A percentile compares a stretch with the other conserved stretches of the same genome.
Conservation (phyloP, 2,113 vertebrate genomes). For the Jacana jacana region DNA sequence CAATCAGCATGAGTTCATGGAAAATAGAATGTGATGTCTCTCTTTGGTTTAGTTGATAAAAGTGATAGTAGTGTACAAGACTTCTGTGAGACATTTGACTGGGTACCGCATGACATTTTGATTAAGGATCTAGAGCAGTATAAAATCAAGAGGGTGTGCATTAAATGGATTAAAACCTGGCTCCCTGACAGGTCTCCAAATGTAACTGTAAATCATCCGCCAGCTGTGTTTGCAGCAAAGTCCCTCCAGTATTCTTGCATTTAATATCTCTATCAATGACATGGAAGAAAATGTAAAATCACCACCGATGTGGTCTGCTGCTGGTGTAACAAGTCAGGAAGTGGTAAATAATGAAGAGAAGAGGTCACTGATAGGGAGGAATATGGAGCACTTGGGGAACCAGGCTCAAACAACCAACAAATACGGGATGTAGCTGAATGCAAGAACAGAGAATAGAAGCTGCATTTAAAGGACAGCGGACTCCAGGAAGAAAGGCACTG, state of each 20-base stretch:
- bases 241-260: slow-evolving; percentile 41
- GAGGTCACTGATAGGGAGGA: not conserved
- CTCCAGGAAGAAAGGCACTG: not conserved
- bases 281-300: slow-evolving; percentile 41
- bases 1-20: slow-evolving; percentile 38
- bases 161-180: slow-evolving; percentile 64
- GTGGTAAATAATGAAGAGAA: not conserved
- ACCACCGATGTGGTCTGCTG: not conserved
- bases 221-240: slow-evolving; percentile 47
- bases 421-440: not conserved
- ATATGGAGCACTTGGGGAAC: not conserved
- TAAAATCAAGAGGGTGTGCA: slow-evolving; percentile 56
- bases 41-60: slow-evolving; percentile 36
- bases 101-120: slow-evolving; percentile 53
- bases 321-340: not conserved
- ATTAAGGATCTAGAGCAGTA: slow-evolving; percentile 55
- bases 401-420: not conserved
- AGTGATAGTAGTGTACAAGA: slow-evolving; percentile 15
- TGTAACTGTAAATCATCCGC: slow-evolving; percentile 62
- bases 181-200: slow-evolving; percentile 63
- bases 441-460: not conserved
- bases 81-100: slow-evolving; percentile 22
- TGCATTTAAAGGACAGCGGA: not conserved
- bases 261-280: slow-evolving; percentile 58
- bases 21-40: slow-evolving; percentile 38